A percentile compares a stretch with the other conserved stretches of the same genome.
phyloP scores from a whole-genome alignment of 37 sponge, comb jelly and placozoan genomes.

The Chondrosia reniformis region DNA sequence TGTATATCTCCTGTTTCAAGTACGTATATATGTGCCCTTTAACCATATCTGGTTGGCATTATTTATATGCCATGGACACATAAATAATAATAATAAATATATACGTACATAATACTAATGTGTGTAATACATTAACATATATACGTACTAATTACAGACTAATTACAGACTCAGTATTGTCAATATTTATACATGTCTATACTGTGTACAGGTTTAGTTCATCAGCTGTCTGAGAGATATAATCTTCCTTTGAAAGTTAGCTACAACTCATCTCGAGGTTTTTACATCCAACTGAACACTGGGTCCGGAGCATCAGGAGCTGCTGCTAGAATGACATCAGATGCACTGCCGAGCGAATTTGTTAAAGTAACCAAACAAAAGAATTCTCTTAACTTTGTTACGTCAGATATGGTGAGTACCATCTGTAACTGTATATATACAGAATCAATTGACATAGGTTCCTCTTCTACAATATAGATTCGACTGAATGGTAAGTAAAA shows the following conservation, averaged over 20 bases:
- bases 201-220: constrained; percentile 50
- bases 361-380: constrained; percentile 73
- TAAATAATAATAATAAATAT: too few relatives aligned
- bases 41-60: too few relatives aligned
- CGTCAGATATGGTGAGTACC: constrained; percentile 71
- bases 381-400: constrained; percentile 79
- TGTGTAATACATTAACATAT: not conserved
- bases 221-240: constrained; percentile 57
- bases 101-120: too few relatives aligned
- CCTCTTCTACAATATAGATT: constrained; percentile 9
- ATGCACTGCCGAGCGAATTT: constrained; percentile 64
- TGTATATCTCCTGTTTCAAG: too few relatives aligned
- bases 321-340: not conserved
- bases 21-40: too few relatives aligned
- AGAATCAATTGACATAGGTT: not conserved
- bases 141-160: not conserved
- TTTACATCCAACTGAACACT: constrained; percentile 83
- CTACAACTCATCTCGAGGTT: constrained; percentile 82
- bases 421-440: not conserved
- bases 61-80: too few relatives aligned
- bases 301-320: constrained; percentile 31
- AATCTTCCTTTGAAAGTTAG: constrained; percentile 74
- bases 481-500: constrained; percentile 41
- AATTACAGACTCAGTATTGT: too few relatives aligned
- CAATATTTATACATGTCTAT: too few relatives aligned